These are phyloP conservation scores for Polia nebulosa DNA, from an alignment of 2,888 invertebrate genomes.

Conservation along the genomic window DNA sequence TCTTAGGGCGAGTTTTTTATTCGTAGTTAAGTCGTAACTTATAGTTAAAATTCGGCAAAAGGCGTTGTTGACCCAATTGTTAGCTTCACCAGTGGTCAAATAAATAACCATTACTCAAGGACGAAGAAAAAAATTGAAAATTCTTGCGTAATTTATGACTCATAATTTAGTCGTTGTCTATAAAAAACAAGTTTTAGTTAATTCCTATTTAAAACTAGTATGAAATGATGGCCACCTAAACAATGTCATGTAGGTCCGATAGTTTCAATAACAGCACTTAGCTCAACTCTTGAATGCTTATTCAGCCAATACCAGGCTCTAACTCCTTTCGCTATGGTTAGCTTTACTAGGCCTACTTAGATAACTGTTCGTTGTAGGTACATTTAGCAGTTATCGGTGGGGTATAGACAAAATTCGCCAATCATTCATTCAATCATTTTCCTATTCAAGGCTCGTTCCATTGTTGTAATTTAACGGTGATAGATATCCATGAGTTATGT, in stretches of 20 bases:
- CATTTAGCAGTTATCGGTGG: not conserved
- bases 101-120: too few relatives aligned
- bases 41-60: too few relatives aligned
- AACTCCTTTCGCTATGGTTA: conserved; percentile 7
- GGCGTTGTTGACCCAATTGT: too few relatives aligned
- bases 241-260: not conserved
- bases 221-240: not conserved
- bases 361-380: conserved; percentile 5
- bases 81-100: too few relatives aligned
- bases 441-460: conserved; percentile 39
- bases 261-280: not conserved
- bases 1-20: too few relatives aligned
- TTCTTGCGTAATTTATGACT: too few relatives aligned
- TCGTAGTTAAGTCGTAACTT: too few relatives aligned
- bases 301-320: conserved; percentile 1
- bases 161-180: too few relatives aligned
- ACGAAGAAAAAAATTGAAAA: too few relatives aligned
- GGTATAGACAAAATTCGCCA: conserved; percentile 21
- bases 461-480: conserved; percentile 59
- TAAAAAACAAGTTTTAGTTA: too few relatives aligned
- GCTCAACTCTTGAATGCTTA: not conserved
- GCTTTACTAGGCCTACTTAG: conserved; percentile 17
- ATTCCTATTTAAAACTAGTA: too few relatives aligned
- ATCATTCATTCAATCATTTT: conserved; percentile 39
- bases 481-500: conserved; percentile 23